Percentiles rank a stretch among this genome's conserved stretches.
These are phyloP conservation scores for Lepeophtheirus nordmannii DNA, from an alignment of 2,888 invertebrate genomes.

Conservation along the genomic window DNA sequence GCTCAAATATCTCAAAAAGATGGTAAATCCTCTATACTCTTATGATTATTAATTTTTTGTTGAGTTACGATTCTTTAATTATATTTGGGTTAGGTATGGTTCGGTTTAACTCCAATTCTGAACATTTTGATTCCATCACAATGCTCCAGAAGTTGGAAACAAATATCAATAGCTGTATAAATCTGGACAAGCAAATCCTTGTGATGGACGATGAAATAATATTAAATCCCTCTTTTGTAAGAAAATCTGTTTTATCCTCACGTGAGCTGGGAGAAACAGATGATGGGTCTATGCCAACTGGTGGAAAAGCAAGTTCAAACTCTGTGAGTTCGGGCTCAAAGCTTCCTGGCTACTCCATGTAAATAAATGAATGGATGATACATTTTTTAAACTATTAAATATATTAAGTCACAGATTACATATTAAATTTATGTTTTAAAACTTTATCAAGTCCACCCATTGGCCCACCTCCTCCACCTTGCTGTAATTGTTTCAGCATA, in stretches of 20 bases:
- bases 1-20: slow-evolving; percentile 94
- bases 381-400: neutral
- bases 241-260: slow-evolving; percentile 35
- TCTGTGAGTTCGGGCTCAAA: neutral
- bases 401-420: slow-evolving; percentile 4
- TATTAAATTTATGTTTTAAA: slow-evolving; percentile 34
- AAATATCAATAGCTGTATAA: slow-evolving; percentile 52
- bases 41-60: neutral
- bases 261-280: slow-evolving; percentile 3
- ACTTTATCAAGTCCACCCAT: slow-evolving; percentile 35
- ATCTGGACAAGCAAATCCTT: slow-evolving; percentile 68
- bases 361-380: neutral
- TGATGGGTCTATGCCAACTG: neutral
- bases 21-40: slow-evolving; percentile 47
- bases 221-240: slow-evolving; percentile 63
- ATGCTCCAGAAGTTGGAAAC: slow-evolving; percentile 73
- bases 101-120: slow-evolving; percentile 83
- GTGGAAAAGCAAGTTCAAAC: neutral
- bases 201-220: slow-evolving; percentile 90
- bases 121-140: slow-evolving; percentile 76
- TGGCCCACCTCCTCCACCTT: slow-evolving; percentile 36
- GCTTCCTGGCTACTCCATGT: neutral
- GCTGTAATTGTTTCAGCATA: slow-evolving; percentile 87
- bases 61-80: neutral
- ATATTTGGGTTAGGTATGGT: slow-evolving; percentile 53